A percentile compares a stretch with the other conserved stretches of the same genome.
Evolutionary conservation across 2,888 invertebrate species (phyloP).

Genomic region (Hydriomena furcata): DNA sequence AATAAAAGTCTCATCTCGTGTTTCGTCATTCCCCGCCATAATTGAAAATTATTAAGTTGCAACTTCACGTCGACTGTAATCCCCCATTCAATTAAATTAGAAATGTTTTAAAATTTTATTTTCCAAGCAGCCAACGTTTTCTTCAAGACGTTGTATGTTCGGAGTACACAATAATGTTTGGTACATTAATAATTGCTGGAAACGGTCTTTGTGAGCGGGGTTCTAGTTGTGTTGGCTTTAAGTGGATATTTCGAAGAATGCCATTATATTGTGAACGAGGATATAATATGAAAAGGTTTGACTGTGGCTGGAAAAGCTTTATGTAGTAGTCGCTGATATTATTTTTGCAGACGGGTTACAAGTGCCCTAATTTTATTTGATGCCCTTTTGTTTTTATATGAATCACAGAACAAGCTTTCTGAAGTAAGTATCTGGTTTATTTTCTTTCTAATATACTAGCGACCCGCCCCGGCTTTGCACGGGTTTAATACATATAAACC

Average conservation of each 20-base stretch:
- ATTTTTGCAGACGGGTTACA: conserved; percentile 11
- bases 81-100: conserved; percentile 14
- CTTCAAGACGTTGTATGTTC: conserved; percentile 21
- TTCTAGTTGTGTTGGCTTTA: conserved; percentile 21
- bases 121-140: conserved; percentile 22
- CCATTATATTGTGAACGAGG: conserved; percentile 21
- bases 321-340: conserved; percentile 5
- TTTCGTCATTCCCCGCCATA: neutral
- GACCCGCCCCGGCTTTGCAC: too few relatives aligned
- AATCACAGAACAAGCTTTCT: too few relatives aligned
- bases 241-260: conserved; percentile 9
- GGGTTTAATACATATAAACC: too few relatives aligned
- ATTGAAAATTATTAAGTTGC: neutral
- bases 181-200: conserved; percentile 30
- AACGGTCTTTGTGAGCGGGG: conserved; percentile 19
- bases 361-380: conserved; percentile 4
- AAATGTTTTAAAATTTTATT: conserved; percentile 14
- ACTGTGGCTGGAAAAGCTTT: conserved; percentile 13
- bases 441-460: too few relatives aligned
- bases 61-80: conserved; percentile 1
- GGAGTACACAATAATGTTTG: conserved; percentile 29
- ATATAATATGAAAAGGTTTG: conserved; percentile 20
- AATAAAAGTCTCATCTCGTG: too few relatives aligned
- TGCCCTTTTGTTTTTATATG: neutral
- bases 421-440: too few relatives aligned